These are phyloP conservation scores for Noctilio leporinus DNA, from an alignment of 2,113 vertebrate species.

Conservation along the genomic window DNA sequence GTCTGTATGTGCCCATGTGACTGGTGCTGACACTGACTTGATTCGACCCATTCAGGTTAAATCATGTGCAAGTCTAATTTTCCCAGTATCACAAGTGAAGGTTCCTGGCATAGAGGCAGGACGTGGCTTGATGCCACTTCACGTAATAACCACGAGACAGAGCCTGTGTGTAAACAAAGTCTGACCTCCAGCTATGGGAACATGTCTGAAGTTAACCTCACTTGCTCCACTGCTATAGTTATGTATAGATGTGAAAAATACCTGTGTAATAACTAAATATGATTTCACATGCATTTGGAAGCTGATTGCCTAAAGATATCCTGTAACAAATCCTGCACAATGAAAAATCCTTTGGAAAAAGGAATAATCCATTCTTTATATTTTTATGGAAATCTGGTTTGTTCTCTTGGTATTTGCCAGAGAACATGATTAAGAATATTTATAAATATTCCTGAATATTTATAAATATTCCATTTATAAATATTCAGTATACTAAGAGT, in stretches of 20 bases:
- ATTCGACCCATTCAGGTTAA: background rate
- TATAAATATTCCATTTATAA: too few relatives aligned
- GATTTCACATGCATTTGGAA: background rate
- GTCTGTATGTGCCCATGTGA: background rate
- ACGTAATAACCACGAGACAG: background rate
- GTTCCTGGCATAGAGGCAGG: background rate
- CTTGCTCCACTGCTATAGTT: background rate
- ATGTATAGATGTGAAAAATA: background rate
- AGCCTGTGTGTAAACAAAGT: background rate
- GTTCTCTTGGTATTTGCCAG: background rate
- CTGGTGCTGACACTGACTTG: background rate
- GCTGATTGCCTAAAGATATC: background rate
- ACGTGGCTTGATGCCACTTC: background rate
- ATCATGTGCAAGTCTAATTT: background rate
- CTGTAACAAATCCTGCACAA: slow-evolving; percentile 1
- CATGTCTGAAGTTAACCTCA: background rate
- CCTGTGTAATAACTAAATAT: background rate
- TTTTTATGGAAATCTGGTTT: background rate
- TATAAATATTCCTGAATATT: background rate
- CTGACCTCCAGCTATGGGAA: background rate
- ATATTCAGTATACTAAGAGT: background rate
- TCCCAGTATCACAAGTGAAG: background rate
- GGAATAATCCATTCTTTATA: background rate
- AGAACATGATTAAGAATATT: background rate
- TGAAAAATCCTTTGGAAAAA: background rate